phyloP scores from a whole-genome alignment of 2,113 vertebrate species.

The Rhinogobius similis region DNA sequence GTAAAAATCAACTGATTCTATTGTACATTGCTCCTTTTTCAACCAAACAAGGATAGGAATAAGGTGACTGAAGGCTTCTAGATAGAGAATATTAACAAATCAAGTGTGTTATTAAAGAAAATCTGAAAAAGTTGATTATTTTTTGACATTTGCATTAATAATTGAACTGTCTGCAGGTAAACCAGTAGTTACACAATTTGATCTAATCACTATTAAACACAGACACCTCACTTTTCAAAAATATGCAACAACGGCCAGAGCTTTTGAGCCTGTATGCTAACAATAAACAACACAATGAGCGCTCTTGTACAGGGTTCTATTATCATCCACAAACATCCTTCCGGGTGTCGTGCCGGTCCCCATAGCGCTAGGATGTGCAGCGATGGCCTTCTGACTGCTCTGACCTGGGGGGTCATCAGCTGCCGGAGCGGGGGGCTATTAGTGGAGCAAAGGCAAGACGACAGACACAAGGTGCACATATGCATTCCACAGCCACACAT shows the following conservation, averaged over 20 bases:
- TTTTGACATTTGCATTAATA: no score
- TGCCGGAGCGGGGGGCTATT: slow-evolving; percentile 54
- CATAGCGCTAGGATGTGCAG: neutral
- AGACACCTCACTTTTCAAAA: neutral
- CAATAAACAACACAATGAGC: neutral
- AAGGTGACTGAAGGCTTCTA: no score
- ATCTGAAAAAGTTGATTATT: no score
- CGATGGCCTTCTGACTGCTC: slow-evolving; percentile 37
- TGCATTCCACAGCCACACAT: neutral
- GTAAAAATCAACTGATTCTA: no score
- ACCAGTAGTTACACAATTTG: no score
- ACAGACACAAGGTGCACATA: slow-evolving; percentile 44
- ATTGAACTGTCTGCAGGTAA: no score
- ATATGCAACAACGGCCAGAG: neutral
- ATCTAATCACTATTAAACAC: neutral
- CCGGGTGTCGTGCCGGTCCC: neutral
- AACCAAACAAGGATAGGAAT: no score
- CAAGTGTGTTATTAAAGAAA: no score
- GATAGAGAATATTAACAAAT: no score
- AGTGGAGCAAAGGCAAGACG: slow-evolving; percentile 47
- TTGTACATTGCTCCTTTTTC: no score
- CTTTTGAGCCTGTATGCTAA: neutral
- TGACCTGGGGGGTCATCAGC: slow-evolving; percentile 57
- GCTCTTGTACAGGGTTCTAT: neutral
- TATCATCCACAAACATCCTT: neutral